A percentile compares a stretch with the other conserved stretches of the same genome.
These are phyloP conservation scores for Melanaphis sacchari DNA, from an alignment of 1,140 invertebrate genomes.

Conservation along the genomic window DNA sequence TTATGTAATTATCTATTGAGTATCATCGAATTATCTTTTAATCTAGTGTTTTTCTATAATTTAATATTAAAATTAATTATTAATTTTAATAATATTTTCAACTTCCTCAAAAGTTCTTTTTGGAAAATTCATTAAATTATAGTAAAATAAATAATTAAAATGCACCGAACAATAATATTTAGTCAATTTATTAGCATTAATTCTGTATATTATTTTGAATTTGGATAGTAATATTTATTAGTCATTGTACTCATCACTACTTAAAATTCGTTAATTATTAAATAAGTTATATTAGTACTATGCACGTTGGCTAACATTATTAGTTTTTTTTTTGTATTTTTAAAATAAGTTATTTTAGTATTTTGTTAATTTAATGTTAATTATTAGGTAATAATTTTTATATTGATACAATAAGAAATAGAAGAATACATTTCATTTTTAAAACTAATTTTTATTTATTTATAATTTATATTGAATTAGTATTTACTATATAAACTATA, in stretches of 20 bases:
- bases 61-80: no score
- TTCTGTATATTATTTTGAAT: background rate
- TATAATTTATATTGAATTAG: background rate
- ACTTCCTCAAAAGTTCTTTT: background rate
- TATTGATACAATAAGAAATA: background rate
- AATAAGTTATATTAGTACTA: background rate
- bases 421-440: background rate
- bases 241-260: background rate
- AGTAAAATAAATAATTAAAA: background rate
- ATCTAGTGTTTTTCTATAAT: background rate
- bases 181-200: background rate
- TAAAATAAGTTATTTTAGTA: background rate
- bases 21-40: background rate
- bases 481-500: background rate
- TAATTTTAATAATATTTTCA: background rate
- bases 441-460: background rate
- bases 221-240: background rate
- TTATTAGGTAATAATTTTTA: background rate
- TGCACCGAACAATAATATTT: background rate
- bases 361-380: background rate
- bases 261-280: background rate
- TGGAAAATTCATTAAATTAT: no score
- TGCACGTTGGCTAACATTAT: background rate
- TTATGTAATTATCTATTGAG: background rate
- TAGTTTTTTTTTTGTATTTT: background rate